phyloP scores from a whole-genome alignment of 2,113 vertebrate genomes.

The Hymenochirus boettgeri region DNA sequence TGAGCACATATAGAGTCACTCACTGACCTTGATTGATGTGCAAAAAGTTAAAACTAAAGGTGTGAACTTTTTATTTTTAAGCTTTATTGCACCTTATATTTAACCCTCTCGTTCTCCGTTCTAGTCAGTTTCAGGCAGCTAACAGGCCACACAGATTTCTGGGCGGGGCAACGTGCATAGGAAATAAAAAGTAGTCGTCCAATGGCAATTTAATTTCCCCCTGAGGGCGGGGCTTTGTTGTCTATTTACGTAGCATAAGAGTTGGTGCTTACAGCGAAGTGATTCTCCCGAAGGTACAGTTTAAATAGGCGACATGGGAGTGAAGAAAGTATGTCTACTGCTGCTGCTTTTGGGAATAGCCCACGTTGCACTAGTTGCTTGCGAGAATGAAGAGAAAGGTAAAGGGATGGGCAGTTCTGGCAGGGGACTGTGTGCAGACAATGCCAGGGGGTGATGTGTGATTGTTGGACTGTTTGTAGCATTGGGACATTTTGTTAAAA shows the following conservation, averaged over 20 bases:
- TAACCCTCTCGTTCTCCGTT: not conserved
- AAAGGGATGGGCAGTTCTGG: not conserved
- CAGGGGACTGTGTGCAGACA: too few relatives aligned
- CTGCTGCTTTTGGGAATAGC: slow-evolving; percentile 2
- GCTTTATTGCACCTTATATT: not conserved
- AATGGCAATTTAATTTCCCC: not conserved
- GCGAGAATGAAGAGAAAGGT: not conserved
- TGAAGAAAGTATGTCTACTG: not conserved
- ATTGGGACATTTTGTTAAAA: too few relatives aligned
- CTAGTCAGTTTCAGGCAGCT: too few relatives aligned
- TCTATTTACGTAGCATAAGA: not conserved
- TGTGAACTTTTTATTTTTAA: not conserved
- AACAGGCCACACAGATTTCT: not conserved
- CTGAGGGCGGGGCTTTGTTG: not conserved
- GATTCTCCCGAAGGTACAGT: not conserved
- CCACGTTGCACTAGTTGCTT: not conserved
- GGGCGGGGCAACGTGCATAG: not conserved
- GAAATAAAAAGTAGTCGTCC: not conserved
- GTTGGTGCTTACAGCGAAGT: too few relatives aligned
- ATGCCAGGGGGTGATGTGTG: too few relatives aligned
- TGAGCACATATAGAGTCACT: too few relatives aligned
- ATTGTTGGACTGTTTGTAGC: too few relatives aligned
- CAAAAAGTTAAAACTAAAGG: not conserved
- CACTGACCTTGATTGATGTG: too few relatives aligned
- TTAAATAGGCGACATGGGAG: not conserved